phyloP scores from a whole-genome alignment of 2,797 vertebrate genomes.

The Phoebastria nigripes region DNA sequence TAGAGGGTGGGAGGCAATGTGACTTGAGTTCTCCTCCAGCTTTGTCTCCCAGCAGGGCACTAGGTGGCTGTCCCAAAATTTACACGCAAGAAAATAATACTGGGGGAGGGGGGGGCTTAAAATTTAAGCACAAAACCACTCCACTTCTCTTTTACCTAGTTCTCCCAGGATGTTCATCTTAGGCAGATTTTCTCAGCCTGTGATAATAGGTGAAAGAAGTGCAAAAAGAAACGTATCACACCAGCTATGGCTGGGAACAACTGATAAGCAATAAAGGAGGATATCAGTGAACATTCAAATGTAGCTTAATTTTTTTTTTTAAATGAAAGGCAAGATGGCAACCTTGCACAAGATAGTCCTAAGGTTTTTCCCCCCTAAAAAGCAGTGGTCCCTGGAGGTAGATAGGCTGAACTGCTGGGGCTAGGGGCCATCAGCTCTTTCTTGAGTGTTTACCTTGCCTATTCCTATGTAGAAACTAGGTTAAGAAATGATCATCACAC shows the following conservation, averaged over 20 bases:
- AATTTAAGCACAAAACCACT: neutral
- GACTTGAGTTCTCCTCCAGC: neutral
- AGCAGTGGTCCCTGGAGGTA: neutral
- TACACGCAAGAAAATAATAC: neutral
- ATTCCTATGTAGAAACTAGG: neutral
- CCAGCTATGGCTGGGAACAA: neutral
- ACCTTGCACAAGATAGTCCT: neutral
- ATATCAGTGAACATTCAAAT: neutral
- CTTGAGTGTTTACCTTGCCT: neutral
- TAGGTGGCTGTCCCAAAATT: too few relatives aligned
- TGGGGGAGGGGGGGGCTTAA: neutral
- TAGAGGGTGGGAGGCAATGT: neutral
- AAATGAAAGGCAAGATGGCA: neutral
- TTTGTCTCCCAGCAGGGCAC: neutral
- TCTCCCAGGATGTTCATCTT: neutral
- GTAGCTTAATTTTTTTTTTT: neutral
- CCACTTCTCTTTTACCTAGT: neutral
- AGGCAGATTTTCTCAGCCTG: neutral
- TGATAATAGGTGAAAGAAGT: neutral
- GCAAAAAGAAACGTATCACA: neutral
- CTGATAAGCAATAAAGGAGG: neutral
- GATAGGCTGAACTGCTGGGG: neutral
- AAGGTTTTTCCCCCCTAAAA: neutral
- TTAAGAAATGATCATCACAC: neutral
- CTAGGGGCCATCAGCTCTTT: neutral